Evolutionary conservation across 2,797 vertebrate genomes (phyloP).

Genomic region (Enteromius fasciolatus): DNA sequence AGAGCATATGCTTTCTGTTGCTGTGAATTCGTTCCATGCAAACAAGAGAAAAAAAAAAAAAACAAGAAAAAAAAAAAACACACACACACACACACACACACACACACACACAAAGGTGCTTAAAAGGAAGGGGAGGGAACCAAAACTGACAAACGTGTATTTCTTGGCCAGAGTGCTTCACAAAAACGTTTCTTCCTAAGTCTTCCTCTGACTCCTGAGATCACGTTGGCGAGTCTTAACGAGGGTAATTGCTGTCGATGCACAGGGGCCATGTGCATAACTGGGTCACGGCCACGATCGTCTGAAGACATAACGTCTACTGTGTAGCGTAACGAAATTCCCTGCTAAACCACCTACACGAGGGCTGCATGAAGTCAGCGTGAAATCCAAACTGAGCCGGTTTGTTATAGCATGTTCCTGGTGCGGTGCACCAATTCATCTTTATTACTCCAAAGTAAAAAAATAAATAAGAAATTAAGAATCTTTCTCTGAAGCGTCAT

Average conservation of each 20-base stretch:
- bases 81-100: not conserved
- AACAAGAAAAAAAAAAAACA: too few relatives aligned
- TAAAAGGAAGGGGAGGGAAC: slow-evolving; percentile 26
- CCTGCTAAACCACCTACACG: not conserved
- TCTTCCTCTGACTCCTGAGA: slow-evolving; percentile 66
- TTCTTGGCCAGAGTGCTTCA: slow-evolving; percentile 28
- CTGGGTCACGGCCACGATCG: slow-evolving; percentile 27
- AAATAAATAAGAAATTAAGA: too few relatives aligned
- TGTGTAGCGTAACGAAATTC: not conserved
- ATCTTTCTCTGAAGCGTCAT: not conserved
- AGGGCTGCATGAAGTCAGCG: not conserved
- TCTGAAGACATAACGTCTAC: not conserved
- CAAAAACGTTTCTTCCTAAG: slow-evolving; percentile 60
- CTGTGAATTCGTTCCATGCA: slow-evolving; percentile 70
- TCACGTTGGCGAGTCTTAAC: slow-evolving; percentile 67
- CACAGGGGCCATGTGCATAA: slow-evolving; percentile 23
- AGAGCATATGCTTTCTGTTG: slow-evolving; percentile 73
- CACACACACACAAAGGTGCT: not conserved
- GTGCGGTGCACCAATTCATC: not conserved
- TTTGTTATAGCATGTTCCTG: not conserved
- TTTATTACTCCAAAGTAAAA: not conserved
- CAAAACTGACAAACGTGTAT: not conserved
- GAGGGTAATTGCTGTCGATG: slow-evolving; percentile 56
- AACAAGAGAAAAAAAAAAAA: not conserved
- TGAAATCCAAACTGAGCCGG: not conserved